Evolutionary conservation across 2,888 invertebrate genomes (phyloP).

Genomic region (Hermaeophaga mercurialis): DNA sequence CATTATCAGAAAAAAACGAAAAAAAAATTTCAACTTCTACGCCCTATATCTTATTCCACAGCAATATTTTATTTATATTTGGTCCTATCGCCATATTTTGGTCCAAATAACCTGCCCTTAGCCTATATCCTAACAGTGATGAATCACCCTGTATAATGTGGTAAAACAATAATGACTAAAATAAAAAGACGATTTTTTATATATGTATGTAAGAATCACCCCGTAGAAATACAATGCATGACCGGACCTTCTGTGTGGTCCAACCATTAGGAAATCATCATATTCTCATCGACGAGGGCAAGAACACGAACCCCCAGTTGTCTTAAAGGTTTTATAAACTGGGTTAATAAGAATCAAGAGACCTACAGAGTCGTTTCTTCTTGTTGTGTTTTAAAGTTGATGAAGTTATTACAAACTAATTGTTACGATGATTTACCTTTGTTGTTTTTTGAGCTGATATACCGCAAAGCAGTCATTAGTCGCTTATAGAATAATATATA

Average conservation of each 20-base stretch:
- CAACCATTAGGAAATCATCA: slow-evolving; percentile 20
- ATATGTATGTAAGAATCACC: background rate
- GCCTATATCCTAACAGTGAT: too few species aligned
- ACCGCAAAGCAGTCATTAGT: background rate
- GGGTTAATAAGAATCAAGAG: background rate
- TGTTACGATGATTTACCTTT: background rate
- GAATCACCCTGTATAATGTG: too few species aligned
- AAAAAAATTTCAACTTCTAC: too few species aligned
- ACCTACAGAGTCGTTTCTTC: slow-evolving; percentile 4
- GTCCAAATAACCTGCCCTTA: too few species aligned
- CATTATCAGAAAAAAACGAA: too few species aligned
- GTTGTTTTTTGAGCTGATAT: background rate
- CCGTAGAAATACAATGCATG: slow-evolving; percentile 12
- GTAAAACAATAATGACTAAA: too few species aligned
- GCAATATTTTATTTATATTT: too few species aligned
- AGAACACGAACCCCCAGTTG: slow-evolving; percentile 8
- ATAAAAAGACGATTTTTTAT: too few species aligned
- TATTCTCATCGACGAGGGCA: slow-evolving; percentile 4
- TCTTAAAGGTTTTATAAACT: background rate
- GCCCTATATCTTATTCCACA: too few species aligned
- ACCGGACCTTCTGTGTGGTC: slow-evolving; percentile 21
- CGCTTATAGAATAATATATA: too few species aligned
- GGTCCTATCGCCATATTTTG: too few species aligned
- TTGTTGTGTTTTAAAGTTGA: background rate
- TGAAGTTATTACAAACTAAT: background rate